Percentiles rank a stretch among this genome's conserved stretches.
phyloP scores from a whole-genome alignment of 1,140 invertebrate genomes.

The Mizuhopecten yessoensis region DNA sequence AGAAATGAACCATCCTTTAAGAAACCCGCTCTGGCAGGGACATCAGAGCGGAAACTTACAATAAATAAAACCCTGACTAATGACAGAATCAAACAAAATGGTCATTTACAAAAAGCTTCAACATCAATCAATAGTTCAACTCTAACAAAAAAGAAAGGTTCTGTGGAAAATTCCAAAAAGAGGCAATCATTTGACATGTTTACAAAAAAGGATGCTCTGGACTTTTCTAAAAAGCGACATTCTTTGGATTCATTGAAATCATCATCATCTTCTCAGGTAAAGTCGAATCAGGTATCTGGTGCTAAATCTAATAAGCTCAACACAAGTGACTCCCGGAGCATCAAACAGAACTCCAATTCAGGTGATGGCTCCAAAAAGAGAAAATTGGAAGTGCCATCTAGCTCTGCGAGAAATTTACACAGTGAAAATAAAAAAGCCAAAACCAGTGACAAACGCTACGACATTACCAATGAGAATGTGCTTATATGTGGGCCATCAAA shows the following conservation, averaged over 20 bases:
- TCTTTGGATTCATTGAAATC: neutral
- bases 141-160: neutral
- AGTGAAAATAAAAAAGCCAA: slow-evolving; percentile 1
- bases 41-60: neutral
- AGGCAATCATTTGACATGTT: neutral
- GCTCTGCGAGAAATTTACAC: neutral
- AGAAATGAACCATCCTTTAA: neutral
- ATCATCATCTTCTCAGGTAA: slow-evolving; percentile 38
- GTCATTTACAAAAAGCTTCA: neutral
- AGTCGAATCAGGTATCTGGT: neutral
- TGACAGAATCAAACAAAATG: slow-evolving; percentile 13
- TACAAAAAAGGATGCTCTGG: neutral
- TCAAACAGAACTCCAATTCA: neutral
- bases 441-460: slow-evolving; percentile 11
- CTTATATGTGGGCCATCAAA: neutral
- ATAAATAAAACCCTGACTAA: neutral
- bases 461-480: neutral
- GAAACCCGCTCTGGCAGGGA: neutral
- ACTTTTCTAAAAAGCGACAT: neutral
- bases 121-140: neutral
- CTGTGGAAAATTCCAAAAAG: neutral
- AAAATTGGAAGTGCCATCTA: neutral
- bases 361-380: slow-evolving; percentile 1
- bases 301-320: neutral
- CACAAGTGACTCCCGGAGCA: neutral